Base-by-base conservation (phyloP, 2,113 vertebrate species). In the Mandrillus leucophaeus region DNA sequence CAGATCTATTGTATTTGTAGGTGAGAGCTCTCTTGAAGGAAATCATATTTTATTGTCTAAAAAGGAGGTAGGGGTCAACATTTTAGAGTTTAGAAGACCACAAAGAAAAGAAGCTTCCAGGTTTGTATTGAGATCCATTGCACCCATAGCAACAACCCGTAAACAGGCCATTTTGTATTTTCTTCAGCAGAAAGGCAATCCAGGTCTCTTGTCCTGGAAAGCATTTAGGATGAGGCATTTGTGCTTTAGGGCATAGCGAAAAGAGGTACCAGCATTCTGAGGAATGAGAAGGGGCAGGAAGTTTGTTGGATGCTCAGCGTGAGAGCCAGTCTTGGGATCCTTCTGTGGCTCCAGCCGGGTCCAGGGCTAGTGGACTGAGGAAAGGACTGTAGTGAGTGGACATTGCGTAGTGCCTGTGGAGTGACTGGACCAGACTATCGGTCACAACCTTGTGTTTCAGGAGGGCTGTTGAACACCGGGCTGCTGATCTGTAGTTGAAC, bases 291-390 rank as follows among this genome's bases (percentile, higher is more conserved):
- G 0, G 20, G 8, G 7, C 10, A n/a, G 13, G 43, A 40, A 35
- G 8, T 5, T 20, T 45, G 32, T 8, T 43, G 50, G 2, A n/a
- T 3, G 30, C 16, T 68, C 30, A 73, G 73, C 14, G 0, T 11
- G 80, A 45, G 11, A 78, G 30, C 45, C 66, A 45, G 22, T 8
- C 30, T 55, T 66, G 27, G 10, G n/a, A 61, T 16, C n/a, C n/a
- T 14, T 52, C 50, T 13, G 30, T n/a, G 45, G 13, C 79, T 81
- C 7, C 57, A 35, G 8, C 13, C 13, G 38, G 8, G 50, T 14
- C 27, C 20, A 43, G 64, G 5, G 13, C 64, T 20, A 25, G 45
- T 43, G 76, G 48, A 25, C n/a, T 20, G 55, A 73, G 16, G 6
- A 55, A 32, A 73, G 52, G 52, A 35, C 16, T 27, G 16, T 68